Conservation (phyloP, 2,113 vertebrate genomes). For the Fukomys damarensis region DNA sequence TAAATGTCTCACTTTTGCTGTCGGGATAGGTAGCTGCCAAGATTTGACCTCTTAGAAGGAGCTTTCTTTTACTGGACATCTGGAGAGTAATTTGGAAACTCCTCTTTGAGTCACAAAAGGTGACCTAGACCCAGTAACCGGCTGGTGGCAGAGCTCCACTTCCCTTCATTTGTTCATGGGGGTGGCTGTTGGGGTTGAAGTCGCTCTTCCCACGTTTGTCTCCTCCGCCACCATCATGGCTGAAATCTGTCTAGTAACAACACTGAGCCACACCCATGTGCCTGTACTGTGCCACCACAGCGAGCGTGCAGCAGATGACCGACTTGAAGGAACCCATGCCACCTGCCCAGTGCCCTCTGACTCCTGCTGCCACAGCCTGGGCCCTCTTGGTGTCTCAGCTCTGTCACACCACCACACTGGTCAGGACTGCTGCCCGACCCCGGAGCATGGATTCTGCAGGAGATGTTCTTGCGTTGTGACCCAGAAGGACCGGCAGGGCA, state of each 20-base stretch:
- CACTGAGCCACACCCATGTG: fast-evolving
- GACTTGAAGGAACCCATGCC: background rate
- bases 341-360: no score
- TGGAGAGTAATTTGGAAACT: background rate
- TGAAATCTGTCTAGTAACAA: background rate
- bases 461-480: background rate
- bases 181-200: fast-evolving
- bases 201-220: fast-evolving
- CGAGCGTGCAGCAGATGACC: fast-evolving
- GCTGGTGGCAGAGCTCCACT: no score
- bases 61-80: background rate
- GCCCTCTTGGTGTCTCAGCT: background rate
- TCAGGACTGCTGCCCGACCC: background rate
- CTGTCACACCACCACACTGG: no score
- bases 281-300: no score
- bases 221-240: no score
- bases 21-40: fast-evolving
- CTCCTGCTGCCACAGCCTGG: fast-evolving
- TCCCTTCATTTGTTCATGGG: fast-evolving
- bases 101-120: background rate
- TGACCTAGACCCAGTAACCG: background rate
- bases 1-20: background rate
- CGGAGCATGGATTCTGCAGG: background rate
- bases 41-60: background rate
- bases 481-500: background rate